Conservation (phyloP, 2,888 invertebrate genomes). For the Ectobius pallidus region DNA sequence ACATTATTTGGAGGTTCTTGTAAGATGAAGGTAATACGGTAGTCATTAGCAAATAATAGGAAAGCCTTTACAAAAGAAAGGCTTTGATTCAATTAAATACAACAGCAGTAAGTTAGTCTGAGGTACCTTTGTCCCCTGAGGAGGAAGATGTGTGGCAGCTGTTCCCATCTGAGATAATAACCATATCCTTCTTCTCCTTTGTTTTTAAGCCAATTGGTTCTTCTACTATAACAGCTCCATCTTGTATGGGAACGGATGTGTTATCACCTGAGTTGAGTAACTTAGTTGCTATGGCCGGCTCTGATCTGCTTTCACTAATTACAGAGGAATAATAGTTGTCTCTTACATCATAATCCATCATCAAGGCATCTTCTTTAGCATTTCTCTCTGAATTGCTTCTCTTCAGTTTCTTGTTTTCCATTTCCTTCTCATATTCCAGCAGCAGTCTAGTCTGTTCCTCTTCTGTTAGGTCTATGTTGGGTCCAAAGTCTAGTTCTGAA, state of each 20-base stretch:
- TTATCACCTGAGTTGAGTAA: background rate
- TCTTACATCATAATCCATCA: constrained; percentile 18
- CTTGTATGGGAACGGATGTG: background rate
- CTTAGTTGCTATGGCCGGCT: constrained; percentile 6
- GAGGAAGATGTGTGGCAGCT: constrained; percentile 47
- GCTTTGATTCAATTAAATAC: no score
- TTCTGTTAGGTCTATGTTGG: constrained; percentile 70
- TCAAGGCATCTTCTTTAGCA: constrained; percentile 3
- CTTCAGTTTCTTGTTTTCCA: constrained; percentile 50
- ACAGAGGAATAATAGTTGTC: constrained; percentile 26
- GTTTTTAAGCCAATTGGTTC: constrained; percentile 33
- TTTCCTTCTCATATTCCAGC: constrained; percentile 72
- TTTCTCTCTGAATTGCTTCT: constrained; percentile 36
- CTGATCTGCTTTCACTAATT: constrained; percentile 17
- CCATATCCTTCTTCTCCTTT: constrained; percentile 44
- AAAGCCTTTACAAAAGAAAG: no score
- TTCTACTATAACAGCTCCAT: background rate
- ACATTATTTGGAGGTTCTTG: no score
- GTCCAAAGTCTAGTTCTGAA: constrained; percentile 65
- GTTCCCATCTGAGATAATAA: constrained; percentile 45
- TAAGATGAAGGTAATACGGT: no score
- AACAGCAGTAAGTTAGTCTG: no score
- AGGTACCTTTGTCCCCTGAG: constrained; percentile 43
- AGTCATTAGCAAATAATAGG: no score
- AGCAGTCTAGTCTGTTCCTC: constrained; percentile 71